phyloP scores from a whole-genome alignment of 2,888 invertebrate genomes.

The Spilosoma lubricipeda region DNA sequence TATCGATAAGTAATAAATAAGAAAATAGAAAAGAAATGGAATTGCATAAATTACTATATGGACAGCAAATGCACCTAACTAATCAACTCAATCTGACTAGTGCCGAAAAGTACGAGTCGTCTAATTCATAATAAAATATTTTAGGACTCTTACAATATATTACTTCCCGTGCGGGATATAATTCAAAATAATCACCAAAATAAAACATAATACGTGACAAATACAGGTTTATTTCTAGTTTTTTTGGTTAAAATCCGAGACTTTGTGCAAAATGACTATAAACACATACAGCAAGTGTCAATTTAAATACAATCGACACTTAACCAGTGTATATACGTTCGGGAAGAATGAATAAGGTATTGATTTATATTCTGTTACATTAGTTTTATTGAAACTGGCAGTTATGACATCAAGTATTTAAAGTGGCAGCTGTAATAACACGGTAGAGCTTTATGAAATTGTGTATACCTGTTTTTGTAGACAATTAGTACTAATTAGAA shows the following conservation, averaged over 20 bases:
- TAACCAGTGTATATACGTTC: constrained; percentile 9
- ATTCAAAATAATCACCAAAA: neutral
- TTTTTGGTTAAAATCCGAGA: neutral
- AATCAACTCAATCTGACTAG: no score
- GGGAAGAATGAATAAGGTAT: neutral
- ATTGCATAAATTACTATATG: no score
- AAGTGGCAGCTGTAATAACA: neutral
- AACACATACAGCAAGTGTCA: neutral
- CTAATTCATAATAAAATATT: no score
- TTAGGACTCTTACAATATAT: no score
- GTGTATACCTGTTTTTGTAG: neutral
- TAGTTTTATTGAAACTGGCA: constrained; percentile 2
- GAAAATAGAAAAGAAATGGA: no score
- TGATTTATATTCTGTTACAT: neutral
- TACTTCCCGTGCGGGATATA: no score
- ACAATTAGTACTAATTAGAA: no score
- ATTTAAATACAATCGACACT: constrained; percentile 15
- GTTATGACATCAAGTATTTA: neutral
- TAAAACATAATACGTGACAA: neutral
- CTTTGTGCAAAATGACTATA: no score
- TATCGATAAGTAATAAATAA: no score
- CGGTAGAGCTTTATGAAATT: neutral
- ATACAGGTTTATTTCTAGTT: neutral
- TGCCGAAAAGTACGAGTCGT: no score
- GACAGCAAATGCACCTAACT: no score